These are phyloP conservation scores for Myioborus miniatus DNA, from an alignment of 2,797 vertebrate genomes.

Conservation along the genomic window DNA sequence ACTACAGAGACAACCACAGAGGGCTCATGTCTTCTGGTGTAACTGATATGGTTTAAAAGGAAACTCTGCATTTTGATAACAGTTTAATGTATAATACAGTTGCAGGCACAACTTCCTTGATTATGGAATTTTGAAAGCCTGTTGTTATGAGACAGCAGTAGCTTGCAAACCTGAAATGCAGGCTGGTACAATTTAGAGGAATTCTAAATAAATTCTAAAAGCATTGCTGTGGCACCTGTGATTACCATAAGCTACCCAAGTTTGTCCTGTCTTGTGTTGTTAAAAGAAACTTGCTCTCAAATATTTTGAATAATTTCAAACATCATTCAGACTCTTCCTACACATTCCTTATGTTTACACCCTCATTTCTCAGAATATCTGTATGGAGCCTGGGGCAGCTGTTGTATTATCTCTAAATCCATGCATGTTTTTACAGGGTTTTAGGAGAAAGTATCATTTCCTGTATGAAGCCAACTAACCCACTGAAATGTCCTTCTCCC, in stretches of 20 bases:
- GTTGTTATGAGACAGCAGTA: not conserved
- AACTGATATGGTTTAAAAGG: conserved; percentile 15
- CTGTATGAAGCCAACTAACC: conserved; percentile 30
- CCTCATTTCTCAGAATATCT: not conserved
- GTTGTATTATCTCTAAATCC: not conserved
- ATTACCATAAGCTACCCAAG: not conserved
- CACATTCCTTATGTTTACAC: not conserved
- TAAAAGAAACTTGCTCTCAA: not conserved
- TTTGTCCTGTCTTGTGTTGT: not conserved
- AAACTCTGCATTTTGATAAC: not conserved
- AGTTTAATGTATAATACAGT: not conserved
- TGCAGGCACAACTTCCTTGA: not conserved
- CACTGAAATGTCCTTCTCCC: not conserved
- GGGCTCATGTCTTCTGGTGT: conserved; percentile 27
- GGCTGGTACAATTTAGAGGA: not conserved
- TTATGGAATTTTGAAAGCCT: not conserved
- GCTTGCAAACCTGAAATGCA: not conserved
- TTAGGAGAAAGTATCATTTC: conserved; percentile 68
- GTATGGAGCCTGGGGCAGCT: not conserved
- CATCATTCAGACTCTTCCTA: not conserved
- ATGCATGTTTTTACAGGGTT: not conserved
- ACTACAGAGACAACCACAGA: not conserved
- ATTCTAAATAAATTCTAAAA: not conserved
- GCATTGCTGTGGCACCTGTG: not conserved
- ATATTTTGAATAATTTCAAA: not conserved